These are phyloP conservation scores for Trematomus bernacchii DNA, from an alignment of 2,797 vertebrate species.

Conservation along the genomic window DNA sequence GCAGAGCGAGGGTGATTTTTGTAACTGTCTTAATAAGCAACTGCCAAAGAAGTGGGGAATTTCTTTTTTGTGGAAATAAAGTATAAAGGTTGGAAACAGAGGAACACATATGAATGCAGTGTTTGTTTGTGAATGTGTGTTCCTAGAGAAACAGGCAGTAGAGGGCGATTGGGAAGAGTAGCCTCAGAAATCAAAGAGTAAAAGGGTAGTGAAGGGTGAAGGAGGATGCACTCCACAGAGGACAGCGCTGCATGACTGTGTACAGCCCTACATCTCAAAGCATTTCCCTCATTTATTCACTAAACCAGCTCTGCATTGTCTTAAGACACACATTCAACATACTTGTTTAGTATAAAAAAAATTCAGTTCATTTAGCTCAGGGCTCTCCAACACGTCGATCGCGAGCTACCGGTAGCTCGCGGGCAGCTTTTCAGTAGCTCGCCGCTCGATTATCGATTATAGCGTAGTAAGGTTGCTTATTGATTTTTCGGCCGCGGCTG, in stretches of 20 bases:
- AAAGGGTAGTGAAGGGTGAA: constrained; percentile 69
- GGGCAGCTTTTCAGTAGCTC: too few relatives aligned
- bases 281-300: constrained; percentile 69
- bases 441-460: too few relatives aligned
- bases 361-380: constrained; percentile 5
- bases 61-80: too few relatives aligned
- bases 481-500: too few relatives aligned
- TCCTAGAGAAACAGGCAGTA: constrained; percentile 37
- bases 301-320: constrained; percentile 49
- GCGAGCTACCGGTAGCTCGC: too few relatives aligned
- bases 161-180: constrained; percentile 48
- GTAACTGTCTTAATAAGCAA: constrained; percentile 18
- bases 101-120: constrained; percentile 38
- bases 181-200: constrained; percentile 61
- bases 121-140: constrained; percentile 33
- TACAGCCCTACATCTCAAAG: constrained; percentile 61
- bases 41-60: background rate
- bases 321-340: constrained; percentile 34
- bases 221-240: constrained; percentile 60
- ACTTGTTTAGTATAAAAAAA: background rate
- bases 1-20: background rate
- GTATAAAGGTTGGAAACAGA: constrained; percentile 30
- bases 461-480: too few relatives aligned
- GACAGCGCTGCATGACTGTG: constrained; percentile 60
- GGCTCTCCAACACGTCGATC: too few relatives aligned